These are phyloP conservation scores for Dendrophyllia cribrosa DNA, from an alignment of 64 coral and sea anemone species.

Conservation along the genomic window DNA sequence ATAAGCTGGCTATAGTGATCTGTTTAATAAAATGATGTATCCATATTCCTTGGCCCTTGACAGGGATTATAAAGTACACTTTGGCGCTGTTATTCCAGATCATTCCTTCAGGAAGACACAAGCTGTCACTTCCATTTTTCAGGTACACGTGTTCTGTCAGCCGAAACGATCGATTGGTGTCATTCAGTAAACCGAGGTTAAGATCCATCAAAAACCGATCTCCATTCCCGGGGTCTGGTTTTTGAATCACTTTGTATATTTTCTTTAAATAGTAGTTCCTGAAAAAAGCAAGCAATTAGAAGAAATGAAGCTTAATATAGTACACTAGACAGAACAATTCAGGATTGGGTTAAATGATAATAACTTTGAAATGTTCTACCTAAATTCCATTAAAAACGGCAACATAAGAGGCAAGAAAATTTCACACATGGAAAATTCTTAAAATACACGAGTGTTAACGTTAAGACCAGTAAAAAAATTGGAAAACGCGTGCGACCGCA, in stretches of 20 bases:
- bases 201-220: constrained; percentile 42
- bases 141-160: constrained; percentile 39
- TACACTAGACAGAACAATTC: too few relatives aligned
- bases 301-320: too few relatives aligned
- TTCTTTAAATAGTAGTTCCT: too few relatives aligned
- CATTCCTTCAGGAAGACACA: constrained; percentile 33
- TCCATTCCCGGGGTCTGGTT: constrained; percentile 30
- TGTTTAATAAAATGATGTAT: constrained; percentile 24
- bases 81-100: constrained; percentile 2
- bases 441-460: too few relatives aligned
- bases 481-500: too few relatives aligned
- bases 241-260: constrained; percentile 22
- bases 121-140: background rate
- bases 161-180: background rate
- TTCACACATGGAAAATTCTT: too few relatives aligned
- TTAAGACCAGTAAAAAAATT: too few relatives aligned
- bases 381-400: too few relatives aligned
- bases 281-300: too few relatives aligned
- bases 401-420: too few relatives aligned
- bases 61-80: constrained; percentile 8
- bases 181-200: background rate
- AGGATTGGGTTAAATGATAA: too few relatives aligned
- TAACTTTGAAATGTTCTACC: too few relatives aligned
- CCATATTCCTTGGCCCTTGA: constrained; percentile 49
- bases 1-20: background rate